Conservation (phyloP, 1,140 invertebrate species). For the Mycetomoellerius zeteki region DNA sequence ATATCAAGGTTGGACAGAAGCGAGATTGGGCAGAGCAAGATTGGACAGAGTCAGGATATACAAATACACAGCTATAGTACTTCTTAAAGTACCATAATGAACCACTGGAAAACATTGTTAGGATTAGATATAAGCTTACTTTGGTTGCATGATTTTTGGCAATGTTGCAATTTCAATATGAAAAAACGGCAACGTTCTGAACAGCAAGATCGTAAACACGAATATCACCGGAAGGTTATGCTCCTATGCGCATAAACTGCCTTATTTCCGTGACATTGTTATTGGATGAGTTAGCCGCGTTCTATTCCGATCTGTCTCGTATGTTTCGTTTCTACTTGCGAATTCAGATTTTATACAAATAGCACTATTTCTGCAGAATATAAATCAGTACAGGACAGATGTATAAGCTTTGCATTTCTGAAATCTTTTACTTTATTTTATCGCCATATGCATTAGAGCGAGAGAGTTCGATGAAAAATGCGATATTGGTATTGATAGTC, state of each 20-base stretch:
- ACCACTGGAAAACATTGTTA: not conserved
- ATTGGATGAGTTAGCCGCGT: not conserved
- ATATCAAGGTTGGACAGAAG: too few species aligned
- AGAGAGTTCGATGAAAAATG: not conserved
- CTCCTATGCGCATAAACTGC: constrained; percentile 2
- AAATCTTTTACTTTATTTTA: not conserved
- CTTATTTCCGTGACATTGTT: constrained; percentile 15
- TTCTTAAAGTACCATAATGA: not conserved
- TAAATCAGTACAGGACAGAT: constrained; percentile 14
- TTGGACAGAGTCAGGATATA: not conserved
- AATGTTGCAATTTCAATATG: constrained; percentile 12
- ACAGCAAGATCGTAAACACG: constrained; percentile 1
- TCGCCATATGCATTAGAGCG: not conserved
- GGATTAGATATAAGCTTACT: not conserved
- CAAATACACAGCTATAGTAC: not conserved
- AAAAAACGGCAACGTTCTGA: not conserved
- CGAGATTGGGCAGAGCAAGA: too few species aligned
- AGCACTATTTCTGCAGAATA: not conserved
- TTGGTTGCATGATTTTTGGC: constrained; percentile 8
- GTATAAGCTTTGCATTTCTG: not conserved
- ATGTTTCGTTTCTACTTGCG: constrained; percentile 8
- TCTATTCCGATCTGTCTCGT: not conserved
- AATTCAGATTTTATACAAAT: constrained; percentile 29
- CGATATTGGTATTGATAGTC: constrained; percentile 15
- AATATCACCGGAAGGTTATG: not conserved